phyloP scores from a whole-genome alignment of 2,113 vertebrate genomes.

The Mesoclemmys tuberculata region DNA sequence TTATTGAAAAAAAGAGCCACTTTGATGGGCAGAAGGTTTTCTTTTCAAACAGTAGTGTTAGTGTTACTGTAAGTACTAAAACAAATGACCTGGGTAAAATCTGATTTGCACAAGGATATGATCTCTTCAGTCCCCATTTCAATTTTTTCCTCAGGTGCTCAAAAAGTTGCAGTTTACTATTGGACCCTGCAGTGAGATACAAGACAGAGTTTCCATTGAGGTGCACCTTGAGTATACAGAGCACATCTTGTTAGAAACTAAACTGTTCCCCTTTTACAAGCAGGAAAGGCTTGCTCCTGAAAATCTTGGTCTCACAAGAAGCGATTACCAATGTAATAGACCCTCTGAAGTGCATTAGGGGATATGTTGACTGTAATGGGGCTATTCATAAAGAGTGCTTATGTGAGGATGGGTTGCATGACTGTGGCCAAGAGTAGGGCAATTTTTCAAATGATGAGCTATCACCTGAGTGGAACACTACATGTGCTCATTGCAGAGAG shows the following conservation, averaged over 20 bases:
- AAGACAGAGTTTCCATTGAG: not conserved
- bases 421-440: too few species aligned
- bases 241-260: not conserved
- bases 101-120: not conserved
- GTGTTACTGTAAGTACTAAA: not conserved
- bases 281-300: not conserved
- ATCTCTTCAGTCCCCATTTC: not conserved
- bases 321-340: too few species aligned
- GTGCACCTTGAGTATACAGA: not conserved
- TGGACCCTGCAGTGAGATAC: not conserved
- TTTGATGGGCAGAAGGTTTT: not conserved
- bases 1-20: not conserved
- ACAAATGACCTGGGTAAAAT: not conserved
- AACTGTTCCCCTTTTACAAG: not conserved
- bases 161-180: not conserved
- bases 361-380: too few species aligned
- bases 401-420: too few species aligned
- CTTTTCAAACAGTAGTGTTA: not conserved
- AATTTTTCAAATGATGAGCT: too few species aligned
- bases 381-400: too few species aligned
- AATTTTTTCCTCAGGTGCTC: not conserved
- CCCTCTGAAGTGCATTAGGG: too few species aligned
- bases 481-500: too few species aligned
- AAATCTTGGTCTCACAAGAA: too few species aligned
- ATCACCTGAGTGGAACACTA: too few species aligned